Evolutionary conservation across 2,113 vertebrate species (phyloP).

Genomic region (Neogale vison): DNA sequence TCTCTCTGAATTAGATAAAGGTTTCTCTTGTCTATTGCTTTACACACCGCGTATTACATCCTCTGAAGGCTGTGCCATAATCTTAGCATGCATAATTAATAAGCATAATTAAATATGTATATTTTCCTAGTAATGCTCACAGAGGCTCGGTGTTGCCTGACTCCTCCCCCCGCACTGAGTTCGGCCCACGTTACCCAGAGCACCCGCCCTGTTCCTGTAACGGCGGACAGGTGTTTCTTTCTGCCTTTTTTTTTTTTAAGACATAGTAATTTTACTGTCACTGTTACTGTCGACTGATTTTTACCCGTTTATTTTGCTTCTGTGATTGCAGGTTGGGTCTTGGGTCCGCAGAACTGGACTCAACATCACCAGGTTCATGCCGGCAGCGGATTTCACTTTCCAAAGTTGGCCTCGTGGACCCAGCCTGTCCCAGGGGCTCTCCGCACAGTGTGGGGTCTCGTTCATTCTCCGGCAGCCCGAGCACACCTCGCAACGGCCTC

Average conservation of each 20-base stretch:
- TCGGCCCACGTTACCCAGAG: too few relatives aligned
- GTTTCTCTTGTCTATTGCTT: not conserved
- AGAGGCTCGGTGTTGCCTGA: fast-evolving
- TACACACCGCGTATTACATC: not conserved
- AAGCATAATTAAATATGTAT: not conserved
- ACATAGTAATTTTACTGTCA: not conserved
- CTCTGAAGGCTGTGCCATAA: not conserved
- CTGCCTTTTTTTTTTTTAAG: too few relatives aligned
- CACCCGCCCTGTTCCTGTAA: too few relatives aligned
- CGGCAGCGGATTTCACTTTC: fast-evolving
- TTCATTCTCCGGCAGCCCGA: not conserved
- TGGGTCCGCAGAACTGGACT: fast-evolving
- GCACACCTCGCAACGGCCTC: fast-evolving
- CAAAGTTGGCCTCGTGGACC: fast-evolving
- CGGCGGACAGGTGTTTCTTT: not conserved
- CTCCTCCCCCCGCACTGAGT: fast-evolving
- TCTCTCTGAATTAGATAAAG: not conserved
- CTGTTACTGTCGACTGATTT: not conserved
- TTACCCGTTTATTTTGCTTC: not conserved
- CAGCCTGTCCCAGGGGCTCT: not conserved
- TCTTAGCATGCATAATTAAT: not conserved
- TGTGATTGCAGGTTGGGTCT: not conserved
- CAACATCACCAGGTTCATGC: fast-evolving
- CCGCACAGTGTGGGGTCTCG: not conserved
- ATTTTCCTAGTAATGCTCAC: not conserved